Evolutionary conservation across 2,113 vertebrate genomes (phyloP), one percentile per base, ranked within the genome.

Genomic region (Etheostoma cragini): DNA sequence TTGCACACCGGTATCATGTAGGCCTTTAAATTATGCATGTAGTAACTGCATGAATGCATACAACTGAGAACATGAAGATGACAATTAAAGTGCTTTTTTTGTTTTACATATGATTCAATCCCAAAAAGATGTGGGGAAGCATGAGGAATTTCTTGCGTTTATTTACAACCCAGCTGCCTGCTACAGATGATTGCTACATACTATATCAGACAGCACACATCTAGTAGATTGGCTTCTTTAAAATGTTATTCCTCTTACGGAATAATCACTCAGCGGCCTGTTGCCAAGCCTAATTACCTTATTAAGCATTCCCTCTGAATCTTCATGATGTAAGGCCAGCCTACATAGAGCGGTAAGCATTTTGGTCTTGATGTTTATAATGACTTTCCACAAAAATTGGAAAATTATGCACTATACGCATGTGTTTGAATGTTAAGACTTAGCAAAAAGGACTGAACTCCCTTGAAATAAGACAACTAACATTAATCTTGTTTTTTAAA

Each of bases 241-340:
- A 78, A 72, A 82, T 58, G 63, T 33, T 35, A 84, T 63, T 42
- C 49, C 57, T 80, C 63, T 78, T 78, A 45, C 78, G 77, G 82
- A 78, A 73, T 76, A 30, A 84, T 82, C 64, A 71, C 78, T 78
- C 24, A 1, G 52, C 62, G 78, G 81, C 70, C 69, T 3, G 53
- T 73, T 88, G 71, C 80, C 78, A 74, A 85, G 78, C 56, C 82
- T 92, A 86, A 90, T 89, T 88, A 83, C 71, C 74, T 87, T 72
- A 87, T 90, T 88, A 85, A 88, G 70, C 72, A 90, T 90, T 90
- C 86, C 71, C 33, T 86, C 70, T 91, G 84, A 87, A 88, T 85
- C 72, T 68, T 16, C 47, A 49, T 78, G 69, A 87, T 86, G 76
- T 71, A 81, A 88, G 77, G 68, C 47, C 77, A 72, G 74, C 54